phyloP scores from a whole-genome alignment of 2,888 invertebrate genomes.

The Alentia gelatinosa region DNA sequence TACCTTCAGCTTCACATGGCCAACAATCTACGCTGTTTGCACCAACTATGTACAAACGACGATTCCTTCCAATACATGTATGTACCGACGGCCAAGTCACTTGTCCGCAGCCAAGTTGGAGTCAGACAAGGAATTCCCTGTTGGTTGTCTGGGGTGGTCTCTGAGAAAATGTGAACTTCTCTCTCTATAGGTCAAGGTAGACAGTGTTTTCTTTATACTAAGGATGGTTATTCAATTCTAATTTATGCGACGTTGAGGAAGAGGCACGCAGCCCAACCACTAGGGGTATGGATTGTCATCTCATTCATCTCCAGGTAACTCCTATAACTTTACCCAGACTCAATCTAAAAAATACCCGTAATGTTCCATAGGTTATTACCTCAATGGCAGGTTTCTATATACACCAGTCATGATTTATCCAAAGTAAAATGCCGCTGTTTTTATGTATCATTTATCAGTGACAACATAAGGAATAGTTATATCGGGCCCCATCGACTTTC shows the following conservation, averaged over 20 bases:
- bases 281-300: background rate
- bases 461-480: background rate
- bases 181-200: background rate
- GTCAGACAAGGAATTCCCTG: background rate
- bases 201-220: background rate
- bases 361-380: no score
- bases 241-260: background rate
- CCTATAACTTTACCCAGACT: no score
- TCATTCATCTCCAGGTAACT: no score
- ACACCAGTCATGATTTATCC: no score
- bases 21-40: background rate
- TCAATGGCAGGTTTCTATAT: no score
- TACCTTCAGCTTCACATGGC: background rate
- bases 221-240: background rate
- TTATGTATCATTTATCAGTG: background rate
- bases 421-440: background rate
- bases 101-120: background rate
- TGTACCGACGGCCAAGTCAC: background rate
- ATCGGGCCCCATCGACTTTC: background rate
- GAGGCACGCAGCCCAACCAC: background rate
- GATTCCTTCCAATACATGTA: background rate
- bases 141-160: background rate
- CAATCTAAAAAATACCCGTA: no score
- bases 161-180: background rate
- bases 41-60: background rate